Percentiles rank a stretch among this genome's conserved stretches.
These are phyloP conservation scores for Coelinius sp. DNA, from an alignment of 2,888 invertebrate species.

Conservation along the genomic window DNA sequence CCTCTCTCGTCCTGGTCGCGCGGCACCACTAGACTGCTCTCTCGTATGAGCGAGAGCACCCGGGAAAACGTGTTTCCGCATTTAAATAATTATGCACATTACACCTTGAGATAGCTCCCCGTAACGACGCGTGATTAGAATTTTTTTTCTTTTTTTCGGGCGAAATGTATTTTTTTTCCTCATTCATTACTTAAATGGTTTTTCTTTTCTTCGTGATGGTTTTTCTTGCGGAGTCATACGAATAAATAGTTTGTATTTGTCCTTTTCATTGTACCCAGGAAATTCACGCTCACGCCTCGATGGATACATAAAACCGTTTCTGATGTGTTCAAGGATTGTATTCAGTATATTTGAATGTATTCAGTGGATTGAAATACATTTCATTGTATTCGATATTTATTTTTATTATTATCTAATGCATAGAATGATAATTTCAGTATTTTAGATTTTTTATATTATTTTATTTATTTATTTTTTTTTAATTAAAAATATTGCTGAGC, in stretches of 20 bases:
- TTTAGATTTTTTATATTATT: too few species aligned
- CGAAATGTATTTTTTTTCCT: constrained; percentile 15
- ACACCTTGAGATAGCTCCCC: constrained; percentile 35
- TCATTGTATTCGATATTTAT: not conserved
- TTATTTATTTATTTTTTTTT: not conserved
- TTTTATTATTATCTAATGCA: not conserved
- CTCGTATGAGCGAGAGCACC: constrained; percentile 14
- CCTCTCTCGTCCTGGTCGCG: not conserved
- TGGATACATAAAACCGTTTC: not conserved
- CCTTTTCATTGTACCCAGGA: constrained; percentile 32
- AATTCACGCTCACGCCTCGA: constrained; percentile 20
- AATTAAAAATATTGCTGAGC: not conserved
- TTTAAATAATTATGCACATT: constrained; percentile 52
- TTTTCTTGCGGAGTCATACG: constrained; percentile 10
- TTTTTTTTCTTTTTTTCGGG: constrained; percentile 35
- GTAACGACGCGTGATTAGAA: constrained; percentile 43
- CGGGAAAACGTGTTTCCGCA: constrained; percentile 50
- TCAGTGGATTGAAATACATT: not conserved
- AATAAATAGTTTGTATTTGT: constrained; percentile 34
- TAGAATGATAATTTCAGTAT: not conserved
- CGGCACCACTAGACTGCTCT: not conserved
- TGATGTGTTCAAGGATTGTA: not conserved
- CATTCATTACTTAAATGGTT: not conserved
- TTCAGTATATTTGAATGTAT: not conserved
- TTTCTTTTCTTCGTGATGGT: not conserved